phyloP scores from a whole-genome alignment of 2,888 invertebrate genomes.

The Kuschelorhynchus macadamiae region DNA sequence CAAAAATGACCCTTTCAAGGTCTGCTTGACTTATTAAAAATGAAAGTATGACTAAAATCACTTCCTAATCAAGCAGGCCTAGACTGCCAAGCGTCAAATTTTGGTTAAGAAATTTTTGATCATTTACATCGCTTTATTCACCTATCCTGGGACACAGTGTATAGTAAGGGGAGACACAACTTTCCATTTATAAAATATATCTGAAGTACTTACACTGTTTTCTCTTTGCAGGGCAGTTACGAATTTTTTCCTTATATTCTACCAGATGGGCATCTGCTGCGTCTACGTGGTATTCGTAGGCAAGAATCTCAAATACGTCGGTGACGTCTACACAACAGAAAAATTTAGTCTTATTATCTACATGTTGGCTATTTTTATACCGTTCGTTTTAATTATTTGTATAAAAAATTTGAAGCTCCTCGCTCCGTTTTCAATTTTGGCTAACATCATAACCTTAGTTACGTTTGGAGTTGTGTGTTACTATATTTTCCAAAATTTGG shows the following conservation, averaged over 20 bases:
- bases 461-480: slow-evolving; percentile 90
- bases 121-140: too few species aligned
- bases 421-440: slow-evolving; percentile 91
- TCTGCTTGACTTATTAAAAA: too few species aligned
- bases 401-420: slow-evolving; percentile 87
- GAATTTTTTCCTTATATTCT: slow-evolving; percentile 81
- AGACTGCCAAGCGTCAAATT: too few species aligned
- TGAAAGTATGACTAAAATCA: too few species aligned
- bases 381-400: slow-evolving; percentile 85
- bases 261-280: slow-evolving; percentile 91
- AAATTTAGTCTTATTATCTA: slow-evolving; percentile 56
- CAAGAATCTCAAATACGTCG: slow-evolving; percentile 64
- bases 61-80: too few species aligned
- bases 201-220: too few species aligned
- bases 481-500: slow-evolving; percentile 84
- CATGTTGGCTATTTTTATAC: slow-evolving; percentile 68
- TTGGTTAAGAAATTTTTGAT: too few species aligned
- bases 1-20: too few species aligned
- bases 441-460: slow-evolving; percentile 86
- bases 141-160: too few species aligned
- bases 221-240: slow-evolving; percentile 71
- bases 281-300: slow-evolving; percentile 77
- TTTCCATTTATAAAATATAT: too few species aligned
- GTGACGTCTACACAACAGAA: slow-evolving; percentile 58
- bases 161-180: too few species aligned